These are phyloP conservation scores for Lasioglossum leucozonium DNA, from an alignment of 2,888 invertebrate genomes.

Conservation along the genomic window DNA sequence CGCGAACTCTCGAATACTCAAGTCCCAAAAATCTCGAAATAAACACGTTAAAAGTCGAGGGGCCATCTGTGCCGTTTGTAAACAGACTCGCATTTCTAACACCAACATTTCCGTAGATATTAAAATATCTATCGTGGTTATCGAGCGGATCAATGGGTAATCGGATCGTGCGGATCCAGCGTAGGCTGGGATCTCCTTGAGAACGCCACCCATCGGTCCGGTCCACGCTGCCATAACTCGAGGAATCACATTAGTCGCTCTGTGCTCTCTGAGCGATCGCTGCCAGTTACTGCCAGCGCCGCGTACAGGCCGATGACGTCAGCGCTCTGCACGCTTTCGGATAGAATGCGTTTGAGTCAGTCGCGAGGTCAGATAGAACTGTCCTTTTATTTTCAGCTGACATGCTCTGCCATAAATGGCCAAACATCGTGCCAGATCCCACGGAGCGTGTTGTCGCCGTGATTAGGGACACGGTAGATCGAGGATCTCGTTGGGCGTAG, in stretches of 20 bases:
- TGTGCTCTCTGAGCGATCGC: conserved; percentile 31
- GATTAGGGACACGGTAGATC: background rate
- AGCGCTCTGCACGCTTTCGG: conserved; percentile 15
- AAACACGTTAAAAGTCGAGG: too few species aligned
- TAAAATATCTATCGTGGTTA: background rate
- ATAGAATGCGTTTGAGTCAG: conserved; percentile 5
- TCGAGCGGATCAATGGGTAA: conserved; percentile 59
- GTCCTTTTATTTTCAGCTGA: background rate
- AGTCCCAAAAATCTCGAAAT: too few species aligned
- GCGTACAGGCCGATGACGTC: conserved; percentile 44
- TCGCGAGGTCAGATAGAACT: background rate
- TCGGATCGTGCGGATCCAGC: conserved; percentile 46
- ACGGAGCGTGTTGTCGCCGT: background rate
- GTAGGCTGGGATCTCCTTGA: conserved; percentile 67
- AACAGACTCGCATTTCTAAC: too few species aligned
- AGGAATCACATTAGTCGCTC: conserved; percentile 53
- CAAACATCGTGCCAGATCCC: background rate
- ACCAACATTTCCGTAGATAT: conserved; percentile 11
- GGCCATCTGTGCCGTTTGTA: too few species aligned
- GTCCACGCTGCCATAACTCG: conserved; percentile 24
- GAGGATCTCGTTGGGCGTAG: background rate
- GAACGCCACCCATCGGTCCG: conserved; percentile 51
- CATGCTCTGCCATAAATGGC: background rate
- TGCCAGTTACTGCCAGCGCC: conserved; percentile 2
- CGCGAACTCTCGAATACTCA: too few species aligned